Evolutionary conservation across 2,888 invertebrate genomes (phyloP).

Genomic region (Acanthacorydalis orientalis): DNA sequence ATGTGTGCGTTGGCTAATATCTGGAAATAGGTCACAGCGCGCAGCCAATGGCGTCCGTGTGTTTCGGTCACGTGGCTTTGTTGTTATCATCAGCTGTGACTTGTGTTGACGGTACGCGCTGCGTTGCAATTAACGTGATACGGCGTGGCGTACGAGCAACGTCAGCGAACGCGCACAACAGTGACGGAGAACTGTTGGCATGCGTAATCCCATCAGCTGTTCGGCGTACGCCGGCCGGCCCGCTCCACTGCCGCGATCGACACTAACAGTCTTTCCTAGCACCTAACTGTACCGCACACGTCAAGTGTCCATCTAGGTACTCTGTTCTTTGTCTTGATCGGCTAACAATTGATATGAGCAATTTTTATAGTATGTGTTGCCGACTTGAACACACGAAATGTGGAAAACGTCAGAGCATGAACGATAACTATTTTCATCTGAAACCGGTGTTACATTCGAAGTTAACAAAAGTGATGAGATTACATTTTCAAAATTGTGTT

Average conservation of each 20-base stretch:
- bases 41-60: slow-evolving; percentile 27
- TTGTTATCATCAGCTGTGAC: slow-evolving; percentile 51
- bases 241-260: slow-evolving; percentile 9
- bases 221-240: slow-evolving; percentile 23
- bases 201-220: slow-evolving; percentile 9
- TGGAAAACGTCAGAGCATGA: too few species aligned
- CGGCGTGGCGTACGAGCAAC: slow-evolving; percentile 3
- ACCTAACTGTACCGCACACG: too few species aligned
- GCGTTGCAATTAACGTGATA: slow-evolving; percentile 2
- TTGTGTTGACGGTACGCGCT: slow-evolving; percentile 18
- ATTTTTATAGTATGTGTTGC: too few species aligned
- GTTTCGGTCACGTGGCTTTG: slow-evolving; percentile 44
- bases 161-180: background rate
- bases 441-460: too few species aligned
- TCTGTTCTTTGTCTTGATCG: too few species aligned
- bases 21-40: slow-evolving; percentile 37
- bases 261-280: background rate
- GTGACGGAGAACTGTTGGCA: slow-evolving; percentile 1
- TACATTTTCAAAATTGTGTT: background rate
- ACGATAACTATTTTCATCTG: too few species aligned
- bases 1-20: slow-evolving; percentile 24
- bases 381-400: too few species aligned
- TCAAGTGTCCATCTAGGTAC: too few species aligned
- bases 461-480: too few species aligned
- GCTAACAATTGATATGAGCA: too few species aligned